Base-by-base conservation (phyloP, 2,888 invertebrate species). In the Nemurella pictetii region DNA sequence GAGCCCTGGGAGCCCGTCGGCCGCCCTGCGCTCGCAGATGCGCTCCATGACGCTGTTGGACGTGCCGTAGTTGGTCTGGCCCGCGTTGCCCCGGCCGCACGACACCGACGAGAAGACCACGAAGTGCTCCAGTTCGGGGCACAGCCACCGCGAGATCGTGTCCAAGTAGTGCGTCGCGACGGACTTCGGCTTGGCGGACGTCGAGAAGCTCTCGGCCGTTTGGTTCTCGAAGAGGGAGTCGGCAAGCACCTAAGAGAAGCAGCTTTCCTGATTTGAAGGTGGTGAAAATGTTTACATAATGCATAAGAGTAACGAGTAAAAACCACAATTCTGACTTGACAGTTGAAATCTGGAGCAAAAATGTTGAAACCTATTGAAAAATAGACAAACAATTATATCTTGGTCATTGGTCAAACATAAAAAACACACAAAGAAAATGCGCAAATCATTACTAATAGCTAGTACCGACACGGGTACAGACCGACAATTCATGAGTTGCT, bases 31-130 rank as follows among this genome's bases (percentile, higher is more conserved):
- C 90, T 97, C 97, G 89, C 96, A 96, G 87, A 98, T 94, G 87
- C 96, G 93, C 90, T 98, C 97, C 96, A 97, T 96, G 3, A 95
- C 93, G 0, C 97, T 96, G 91, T 98, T 98, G 77, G 97, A 95
- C 92, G 95, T 95, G 30, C 97, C 98, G 89, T 98, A 98, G 91
- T 97, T 97, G 27, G 96, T 94, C 91, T 98, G 98, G 0, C 97
- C 97, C 3, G 95, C 94, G 90, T 98, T 98, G 87, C 98, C 98
- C 28, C 97, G 93, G 25, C 98, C 98, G 89, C 97, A 97, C 0
- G 96, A 95, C 5, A 98, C 96, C 26, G 97, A 97, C 0, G 98
- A 98, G 91, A 98, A 98, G 27, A 96, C 94, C 0, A 98, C 97
- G 89, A 98, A 98, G 91, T 95, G 93, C 88, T 92, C 89, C 75